Conservation (phyloP, 2,797 vertebrate genomes). For the Pelobates cultripes region DNA sequence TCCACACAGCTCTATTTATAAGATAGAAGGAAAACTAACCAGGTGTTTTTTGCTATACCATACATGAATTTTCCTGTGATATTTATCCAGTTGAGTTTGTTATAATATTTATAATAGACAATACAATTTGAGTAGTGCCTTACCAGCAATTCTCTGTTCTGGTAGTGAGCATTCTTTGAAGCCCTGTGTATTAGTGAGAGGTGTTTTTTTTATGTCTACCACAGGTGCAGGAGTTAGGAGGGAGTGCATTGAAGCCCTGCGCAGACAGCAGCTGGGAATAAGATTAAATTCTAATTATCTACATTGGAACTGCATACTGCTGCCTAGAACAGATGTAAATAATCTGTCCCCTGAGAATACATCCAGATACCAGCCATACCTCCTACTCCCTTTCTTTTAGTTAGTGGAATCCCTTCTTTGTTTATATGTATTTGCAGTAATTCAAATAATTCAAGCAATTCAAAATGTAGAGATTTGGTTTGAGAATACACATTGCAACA, state of each 20-base stretch:
- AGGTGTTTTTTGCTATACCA: no score
- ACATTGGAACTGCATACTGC: not conserved
- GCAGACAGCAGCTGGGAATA: conserved; percentile 30
- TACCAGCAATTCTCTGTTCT: not conserved
- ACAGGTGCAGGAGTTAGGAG: conserved; percentile 9
- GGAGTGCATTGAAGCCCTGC: conserved; percentile 11
- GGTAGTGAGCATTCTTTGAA: conserved; percentile 1
- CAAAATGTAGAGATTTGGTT: no score
- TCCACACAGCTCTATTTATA: no score
- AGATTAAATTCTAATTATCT: conserved; percentile 22
- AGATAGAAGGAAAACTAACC: no score
- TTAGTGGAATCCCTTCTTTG: no score
- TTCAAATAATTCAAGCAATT: no score
- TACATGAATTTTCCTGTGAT: no score
- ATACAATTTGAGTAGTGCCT: not conserved
- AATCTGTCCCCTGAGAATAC: conserved; percentile 21
- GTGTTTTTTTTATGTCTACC: not conserved
- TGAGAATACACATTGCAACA: no score
- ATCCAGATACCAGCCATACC: not conserved
- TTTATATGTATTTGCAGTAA: no score
- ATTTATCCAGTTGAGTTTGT: no score
- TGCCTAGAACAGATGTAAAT: conserved; percentile 15
- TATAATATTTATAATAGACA: no score
- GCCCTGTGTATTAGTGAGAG: not conserved
- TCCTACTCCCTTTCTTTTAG: no score